Percentiles rank a stretch among this genome's conserved stretches.
Conservation (phyloP, 2,113 vertebrate genomes). For the Microcebus griseorufus region DNA sequence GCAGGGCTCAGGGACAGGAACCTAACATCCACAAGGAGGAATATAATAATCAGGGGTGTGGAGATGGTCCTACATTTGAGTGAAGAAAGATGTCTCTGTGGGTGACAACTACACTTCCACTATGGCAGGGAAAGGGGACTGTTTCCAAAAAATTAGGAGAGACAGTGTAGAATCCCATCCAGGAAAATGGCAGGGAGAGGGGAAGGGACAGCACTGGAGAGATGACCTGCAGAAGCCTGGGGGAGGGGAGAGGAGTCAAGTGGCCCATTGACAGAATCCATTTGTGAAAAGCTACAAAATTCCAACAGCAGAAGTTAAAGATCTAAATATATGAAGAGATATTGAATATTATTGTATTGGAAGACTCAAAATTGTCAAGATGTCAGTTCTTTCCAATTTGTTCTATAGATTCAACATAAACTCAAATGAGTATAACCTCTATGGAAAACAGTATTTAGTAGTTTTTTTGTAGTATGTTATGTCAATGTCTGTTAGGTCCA, state of each 20-base stretch:
- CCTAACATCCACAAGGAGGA: not conserved
- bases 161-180: not conserved
- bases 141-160: not conserved
- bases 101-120: not conserved
- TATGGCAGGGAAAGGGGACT: not conserved
- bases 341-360: not conserved
- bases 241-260: not conserved
- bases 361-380: not conserved
- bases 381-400: not conserved
- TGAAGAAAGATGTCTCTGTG: not conserved
- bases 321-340: not conserved
- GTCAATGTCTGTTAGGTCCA: no score
- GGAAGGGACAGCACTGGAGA: not conserved
- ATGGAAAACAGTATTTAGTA: no score
- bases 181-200: not conserved
- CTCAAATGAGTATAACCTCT: no score
- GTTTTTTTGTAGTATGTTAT: no score
- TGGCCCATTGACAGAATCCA: no score
- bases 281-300: not conserved
- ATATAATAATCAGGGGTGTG: not conserved
- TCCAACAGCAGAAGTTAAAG: not conserved
- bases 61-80: not conserved
- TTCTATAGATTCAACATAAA: not conserved
- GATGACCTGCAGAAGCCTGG: not conserved
- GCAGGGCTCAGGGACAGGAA: not conserved